Base-by-base conservation (phyloP, 2,888 invertebrate species). In the Limnephilus marmoratus region DNA sequence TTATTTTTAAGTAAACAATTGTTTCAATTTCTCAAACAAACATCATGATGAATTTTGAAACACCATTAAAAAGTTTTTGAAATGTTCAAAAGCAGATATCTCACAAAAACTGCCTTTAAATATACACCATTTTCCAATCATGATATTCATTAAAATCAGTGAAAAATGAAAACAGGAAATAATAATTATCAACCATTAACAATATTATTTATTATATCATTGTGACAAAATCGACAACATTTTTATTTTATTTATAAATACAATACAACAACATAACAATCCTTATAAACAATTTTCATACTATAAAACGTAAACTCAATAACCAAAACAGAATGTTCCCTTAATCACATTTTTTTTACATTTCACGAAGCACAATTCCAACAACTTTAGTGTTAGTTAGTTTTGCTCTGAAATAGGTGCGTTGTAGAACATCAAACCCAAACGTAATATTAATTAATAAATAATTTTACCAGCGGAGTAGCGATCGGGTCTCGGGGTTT, bases 241-340 rank as follows among this genome's bases (percentile, higher is more conserved):
- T 24, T 24, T 85, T 29, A 53, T 31, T 29, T 87, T 53, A 87
- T 87, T 37, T 37, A 89, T 89, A 89, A 80, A 89, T 89, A 89
- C 31, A 53, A 86, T 31, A 86, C 86, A 86, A 86, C 45, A 86
- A 86, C 88, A 80, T 89, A 89, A 89, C 88, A 89, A 80, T 89
- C 11, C 68, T 80, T 89, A 89, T 37, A 89, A 89, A 89, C 80
- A 89, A 68, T 68, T 68, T 68, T 68, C n/a, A 68, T n/a, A 68
- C n/a, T 24, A 2, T 68, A 68, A 68, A 68, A 68, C 68, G 9
- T 68, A 68, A 68, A 68, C 68, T 68, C 24, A 24, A 68, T 68
- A 68, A 87, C 15, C 45, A 87, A 49, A 86, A 87, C n/a, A 49
- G 49, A 86, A 53, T n/a, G 53, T 87, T 87, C 31, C 49, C 31